These are phyloP conservation scores for Thalassophryne amazonica DNA, from an alignment of 2,797 vertebrate species.

Conservation along the genomic window DNA sequence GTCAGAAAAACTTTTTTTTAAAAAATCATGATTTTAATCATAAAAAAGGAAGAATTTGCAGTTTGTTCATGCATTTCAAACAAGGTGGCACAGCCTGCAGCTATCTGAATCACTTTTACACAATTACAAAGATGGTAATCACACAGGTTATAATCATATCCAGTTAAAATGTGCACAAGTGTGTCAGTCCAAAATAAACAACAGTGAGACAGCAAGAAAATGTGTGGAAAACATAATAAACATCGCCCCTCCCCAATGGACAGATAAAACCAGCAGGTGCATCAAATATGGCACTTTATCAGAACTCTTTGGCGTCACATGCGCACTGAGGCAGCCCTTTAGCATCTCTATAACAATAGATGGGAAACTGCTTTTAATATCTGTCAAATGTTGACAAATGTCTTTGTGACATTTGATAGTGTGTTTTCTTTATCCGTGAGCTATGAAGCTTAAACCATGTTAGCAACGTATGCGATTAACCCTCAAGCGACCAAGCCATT, in stretches of 20 bases:
- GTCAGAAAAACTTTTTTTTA: not conserved
- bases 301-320: too few relatives aligned
- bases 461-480: too few relatives aligned
- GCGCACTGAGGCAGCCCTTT: too few relatives aligned
- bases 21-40: not conserved
- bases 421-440: too few relatives aligned
- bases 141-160: not conserved
- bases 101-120: conserved; percentile 11
- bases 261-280: too few relatives aligned
- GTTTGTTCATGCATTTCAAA: conserved; percentile 55
- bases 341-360: too few relatives aligned
- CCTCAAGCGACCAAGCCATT: too few relatives aligned
- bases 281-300: too few relatives aligned
- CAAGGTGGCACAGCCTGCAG: conserved; percentile 9
- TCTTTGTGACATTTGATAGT: too few relatives aligned
- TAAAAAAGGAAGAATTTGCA: not conserved
- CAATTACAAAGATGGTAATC: conserved; percentile 15
- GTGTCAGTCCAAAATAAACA: conserved; percentile 1
- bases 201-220: not conserved
- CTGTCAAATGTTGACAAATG: too few relatives aligned
- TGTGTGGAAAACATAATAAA: not conserved
- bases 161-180: not conserved
- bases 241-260: not conserved
- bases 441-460: too few relatives aligned
- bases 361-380: too few relatives aligned